phyloP scores from a whole-genome alignment of 2,113 vertebrate genomes.

The Vidua chalybeata region DNA sequence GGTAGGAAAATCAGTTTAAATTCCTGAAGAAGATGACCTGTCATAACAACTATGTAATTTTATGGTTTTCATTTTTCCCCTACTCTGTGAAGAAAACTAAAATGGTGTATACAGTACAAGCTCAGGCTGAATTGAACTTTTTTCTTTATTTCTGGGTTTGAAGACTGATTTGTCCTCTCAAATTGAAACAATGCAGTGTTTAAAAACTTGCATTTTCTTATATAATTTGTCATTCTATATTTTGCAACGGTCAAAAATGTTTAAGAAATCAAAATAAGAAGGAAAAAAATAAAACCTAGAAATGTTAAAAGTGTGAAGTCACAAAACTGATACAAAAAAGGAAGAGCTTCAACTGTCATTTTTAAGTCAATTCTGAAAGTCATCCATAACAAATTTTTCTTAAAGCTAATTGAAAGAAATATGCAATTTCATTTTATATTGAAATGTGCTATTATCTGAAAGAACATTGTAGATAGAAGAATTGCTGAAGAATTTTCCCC shows the following conservation, averaged over 20 bases:
- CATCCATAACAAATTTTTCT: not conserved
- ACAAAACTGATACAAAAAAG: not conserved
- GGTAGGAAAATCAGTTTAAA: not conserved
- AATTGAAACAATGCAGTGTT: not conserved
- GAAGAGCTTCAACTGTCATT: not conserved
- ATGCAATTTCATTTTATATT: not conserved
- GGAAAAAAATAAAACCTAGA: not conserved
- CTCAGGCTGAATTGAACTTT: not conserved
- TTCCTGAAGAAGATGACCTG: not conserved
- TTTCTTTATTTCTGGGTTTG: not conserved
- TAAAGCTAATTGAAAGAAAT: not conserved
- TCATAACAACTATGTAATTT: not conserved
- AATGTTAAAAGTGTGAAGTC: not conserved
- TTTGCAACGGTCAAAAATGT: not conserved
- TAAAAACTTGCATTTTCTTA: not conserved
- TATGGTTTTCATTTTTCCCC: not conserved
- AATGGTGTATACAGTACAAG: not conserved
- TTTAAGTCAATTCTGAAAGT: not conserved
- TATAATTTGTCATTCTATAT: not conserved
- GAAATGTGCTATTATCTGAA: not conserved
- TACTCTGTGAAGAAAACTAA: not conserved
- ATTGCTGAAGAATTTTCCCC: not conserved
- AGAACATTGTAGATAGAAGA: not conserved
- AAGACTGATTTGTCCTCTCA: not conserved
- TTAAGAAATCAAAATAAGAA: not conserved